Conservation (phyloP, 2,888 invertebrate genomes). For the Caenorhabditis imperialis region DNA sequence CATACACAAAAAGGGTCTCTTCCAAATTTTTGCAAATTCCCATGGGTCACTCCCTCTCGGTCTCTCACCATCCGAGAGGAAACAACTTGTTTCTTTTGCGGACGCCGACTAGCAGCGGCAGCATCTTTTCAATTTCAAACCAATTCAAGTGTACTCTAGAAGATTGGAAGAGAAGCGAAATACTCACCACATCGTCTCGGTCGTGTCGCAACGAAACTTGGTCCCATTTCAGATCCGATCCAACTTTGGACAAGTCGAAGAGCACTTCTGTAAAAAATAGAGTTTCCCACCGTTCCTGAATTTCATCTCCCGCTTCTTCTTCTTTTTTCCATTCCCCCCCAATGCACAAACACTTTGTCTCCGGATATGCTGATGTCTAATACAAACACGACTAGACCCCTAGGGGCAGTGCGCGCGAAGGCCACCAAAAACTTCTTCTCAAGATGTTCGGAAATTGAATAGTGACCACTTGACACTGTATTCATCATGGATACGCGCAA, state of each 20-base stretch:
- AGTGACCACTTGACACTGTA: constrained; percentile 48
- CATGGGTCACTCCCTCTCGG: constrained; percentile 35
- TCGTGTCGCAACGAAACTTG: constrained; percentile 51
- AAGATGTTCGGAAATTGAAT: constrained; percentile 41
- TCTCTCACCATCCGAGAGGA: constrained; percentile 8
- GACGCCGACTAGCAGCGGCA: not conserved
- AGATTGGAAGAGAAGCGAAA: constrained; percentile 22
- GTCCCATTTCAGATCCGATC: constrained; percentile 56
- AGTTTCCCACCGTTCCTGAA: not conserved
- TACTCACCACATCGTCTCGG: constrained; percentile 53
- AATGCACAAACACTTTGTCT: constrained; percentile 8
- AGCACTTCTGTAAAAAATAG: constrained; percentile 60
- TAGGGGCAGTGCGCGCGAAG: constrained; percentile 11
- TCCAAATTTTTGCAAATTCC: constrained; percentile 16
- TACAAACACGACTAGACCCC: constrained; percentile 33
- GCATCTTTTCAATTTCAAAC: constrained; percentile 51
- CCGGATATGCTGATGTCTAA: constrained; percentile 47
- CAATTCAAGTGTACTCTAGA: constrained; percentile 50
- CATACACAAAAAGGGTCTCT: constrained; percentile 12
- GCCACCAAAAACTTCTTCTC: constrained; percentile 35
- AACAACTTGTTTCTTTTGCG: constrained; percentile 43
- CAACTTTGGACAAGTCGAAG: constrained; percentile 59
- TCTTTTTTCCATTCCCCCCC: constrained; percentile 16
- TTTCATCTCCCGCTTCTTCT: not conserved
- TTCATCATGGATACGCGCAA: constrained; percentile 20